Evolutionary conservation across 2,113 vertebrate species (phyloP), one percentile per base, ranked within the genome.

Genomic region (Hepsetus odoe): DNA sequence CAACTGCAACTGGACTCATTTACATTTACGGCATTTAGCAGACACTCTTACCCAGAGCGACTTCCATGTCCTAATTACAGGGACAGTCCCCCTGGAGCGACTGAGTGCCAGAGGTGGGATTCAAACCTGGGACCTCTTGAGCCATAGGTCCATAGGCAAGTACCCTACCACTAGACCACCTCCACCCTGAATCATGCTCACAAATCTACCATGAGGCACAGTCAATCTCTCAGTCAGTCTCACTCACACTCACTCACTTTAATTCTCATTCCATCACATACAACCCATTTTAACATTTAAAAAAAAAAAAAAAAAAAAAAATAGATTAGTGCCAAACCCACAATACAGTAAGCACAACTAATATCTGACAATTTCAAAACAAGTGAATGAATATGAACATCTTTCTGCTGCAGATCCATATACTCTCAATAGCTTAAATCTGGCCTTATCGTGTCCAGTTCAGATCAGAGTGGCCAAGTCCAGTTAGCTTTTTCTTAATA

Each of bases 301-400:
- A 68, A 61, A 66, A 80, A n/a, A 16, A 75, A 66, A 73, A 65
- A 84, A 59, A 40, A 33, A 12, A 22, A 46, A 61, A 82, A 35
- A 79, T 76, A 76, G 77, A 53, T 89, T 87, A 86, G 85, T 88
- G 87, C 83, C 85, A 77, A 68, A 74, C 81, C 76, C 77, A 72
- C 66, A 85, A 86, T 82, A 88, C 81, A 62, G 79, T 87, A 77
- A 91, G 89, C 85, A 83, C 87, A 88, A 88, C 86, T 56, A 78
- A 61, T 49, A 65, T 53, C 59, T n/a, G 30, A 42, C 61, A 84
- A 84, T 85, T 80, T 55, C 69, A 73, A 55, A 77, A 82, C 81
- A 77, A 55, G 5, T 55, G 56, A 67, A 72, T 28, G 76, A 90
- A 88, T 90, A 91, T 90, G 26, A 88, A 92, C 90, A 93, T 86